Conservation (phyloP, 1,140 invertebrate species). For the Bombus impatiens region DNA sequence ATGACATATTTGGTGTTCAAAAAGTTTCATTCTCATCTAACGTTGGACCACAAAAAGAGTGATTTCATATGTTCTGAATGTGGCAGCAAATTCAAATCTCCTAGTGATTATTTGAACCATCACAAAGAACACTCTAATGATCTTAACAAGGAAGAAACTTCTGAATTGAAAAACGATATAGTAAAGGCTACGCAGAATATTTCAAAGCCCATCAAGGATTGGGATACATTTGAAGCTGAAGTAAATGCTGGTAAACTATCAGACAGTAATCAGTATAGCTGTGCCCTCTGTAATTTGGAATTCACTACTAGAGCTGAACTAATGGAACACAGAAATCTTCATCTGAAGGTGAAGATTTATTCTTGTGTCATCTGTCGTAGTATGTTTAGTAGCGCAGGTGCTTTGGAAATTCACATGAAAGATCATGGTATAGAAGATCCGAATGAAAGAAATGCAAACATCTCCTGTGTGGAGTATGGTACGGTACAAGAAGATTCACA, state of each 20-base stretch:
- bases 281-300: conserved; percentile 85
- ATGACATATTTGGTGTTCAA: conserved; percentile 79
- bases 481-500: conserved; percentile 21
- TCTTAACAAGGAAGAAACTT: not conserved
- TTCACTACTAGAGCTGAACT: conserved; percentile 84
- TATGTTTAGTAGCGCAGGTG: conserved; percentile 84
- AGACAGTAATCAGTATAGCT: conserved; percentile 80
- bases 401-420: conserved; percentile 83
- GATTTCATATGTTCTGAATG: conserved; percentile 74
- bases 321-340: conserved; percentile 85
- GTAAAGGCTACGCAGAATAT: not conserved
- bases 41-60: conserved; percentile 72
- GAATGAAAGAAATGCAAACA: conserved; percentile 72
- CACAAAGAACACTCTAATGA: conserved; percentile 66
- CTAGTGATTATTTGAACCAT: conserved; percentile 73
- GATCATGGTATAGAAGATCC: conserved; percentile 79
- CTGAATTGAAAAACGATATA: not conserved
- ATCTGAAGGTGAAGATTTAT: conserved; percentile 86
- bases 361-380: conserved; percentile 84
- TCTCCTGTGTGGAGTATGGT: conserved; percentile 68
- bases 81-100: conserved; percentile 47
- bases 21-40: conserved; percentile 76
- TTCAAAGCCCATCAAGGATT: conserved; percentile 45
- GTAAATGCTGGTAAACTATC: conserved; percentile 13
- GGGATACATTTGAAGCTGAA: conserved; percentile 52